Conservation (phyloP, 2,113 vertebrate species). For the Irena cyanogastra region DNA sequence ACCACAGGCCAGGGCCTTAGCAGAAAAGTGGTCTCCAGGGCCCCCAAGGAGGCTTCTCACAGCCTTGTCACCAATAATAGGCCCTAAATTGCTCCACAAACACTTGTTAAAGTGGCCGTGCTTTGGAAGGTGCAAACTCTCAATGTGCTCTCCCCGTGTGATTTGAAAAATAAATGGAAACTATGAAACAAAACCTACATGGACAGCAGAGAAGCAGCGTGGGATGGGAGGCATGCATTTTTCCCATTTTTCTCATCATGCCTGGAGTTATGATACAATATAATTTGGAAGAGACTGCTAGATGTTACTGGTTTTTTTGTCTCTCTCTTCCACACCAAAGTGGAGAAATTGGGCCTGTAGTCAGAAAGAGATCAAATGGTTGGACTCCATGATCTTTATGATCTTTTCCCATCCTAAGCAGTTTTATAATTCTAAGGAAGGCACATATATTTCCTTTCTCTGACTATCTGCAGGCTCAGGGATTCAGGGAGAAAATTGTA, state of each 20-base stretch:
- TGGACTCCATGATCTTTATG: background rate
- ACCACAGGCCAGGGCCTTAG: background rate
- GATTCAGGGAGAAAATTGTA: background rate
- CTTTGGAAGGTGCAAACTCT: background rate
- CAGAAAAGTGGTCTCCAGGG: background rate
- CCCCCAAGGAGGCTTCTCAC: background rate
- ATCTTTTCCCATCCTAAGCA: background rate
- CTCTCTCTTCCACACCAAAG: background rate
- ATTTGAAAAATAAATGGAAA: background rate
- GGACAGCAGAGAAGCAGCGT: background rate
- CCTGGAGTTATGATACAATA: background rate
- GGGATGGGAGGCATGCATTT: background rate
- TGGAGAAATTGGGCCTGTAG: background rate
- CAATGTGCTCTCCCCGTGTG: accelerated
- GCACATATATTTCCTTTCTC: background rate
- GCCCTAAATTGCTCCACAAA: background rate
- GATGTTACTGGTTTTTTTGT: background rate
- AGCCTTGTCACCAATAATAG: accelerated
- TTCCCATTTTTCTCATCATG: background rate
- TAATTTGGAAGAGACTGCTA: background rate
- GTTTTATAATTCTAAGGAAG: background rate
- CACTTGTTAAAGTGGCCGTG: background rate
- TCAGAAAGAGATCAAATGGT: background rate
- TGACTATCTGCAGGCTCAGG: background rate
- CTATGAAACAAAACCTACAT: background rate